Percentiles rank a stretch among this genome's conserved stretches.
Conservation (phyloP, 2,113 vertebrate genomes). For the Leucoraja erinaceus region DNA sequence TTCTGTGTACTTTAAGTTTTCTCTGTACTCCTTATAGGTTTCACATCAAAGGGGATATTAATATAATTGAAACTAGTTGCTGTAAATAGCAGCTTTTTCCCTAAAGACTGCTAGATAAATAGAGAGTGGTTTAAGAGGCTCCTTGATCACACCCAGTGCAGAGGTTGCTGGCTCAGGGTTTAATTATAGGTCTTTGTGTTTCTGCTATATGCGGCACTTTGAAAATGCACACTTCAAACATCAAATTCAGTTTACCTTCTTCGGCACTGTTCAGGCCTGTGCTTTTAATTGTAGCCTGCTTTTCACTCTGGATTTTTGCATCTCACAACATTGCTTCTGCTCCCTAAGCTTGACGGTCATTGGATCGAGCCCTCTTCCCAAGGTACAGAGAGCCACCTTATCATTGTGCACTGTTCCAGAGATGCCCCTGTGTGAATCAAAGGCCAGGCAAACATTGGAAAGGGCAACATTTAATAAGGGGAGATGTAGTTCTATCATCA, state of each 20-base stretch:
- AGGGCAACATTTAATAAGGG: background rate
- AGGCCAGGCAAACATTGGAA: background rate
- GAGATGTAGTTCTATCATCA: background rate
- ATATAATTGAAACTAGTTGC: constrained; percentile 33
- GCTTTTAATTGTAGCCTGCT: constrained; percentile 23
- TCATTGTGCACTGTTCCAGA: background rate
- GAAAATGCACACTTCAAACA: constrained; percentile 38
- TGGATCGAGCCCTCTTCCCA: background rate
- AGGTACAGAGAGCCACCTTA: background rate
- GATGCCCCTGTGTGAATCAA: background rate
- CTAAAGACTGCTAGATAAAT: constrained; percentile 31
- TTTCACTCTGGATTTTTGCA: background rate
- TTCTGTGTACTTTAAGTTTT: constrained; percentile 14
- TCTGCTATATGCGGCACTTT: constrained; percentile 40
- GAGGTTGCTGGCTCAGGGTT: constrained; percentile 37
- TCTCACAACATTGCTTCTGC: constrained; percentile 14
- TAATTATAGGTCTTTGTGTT: constrained; percentile 41
- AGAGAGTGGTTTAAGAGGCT: constrained; percentile 37
- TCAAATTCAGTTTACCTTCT: constrained; percentile 36
- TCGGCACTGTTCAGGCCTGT: background rate
- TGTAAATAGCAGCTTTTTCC: constrained; percentile 38
- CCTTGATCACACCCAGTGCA: constrained; percentile 39
- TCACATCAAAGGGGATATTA: constrained; percentile 37
- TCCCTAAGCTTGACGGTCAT: constrained; percentile 24
- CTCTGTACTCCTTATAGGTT: constrained; percentile 32